A percentile compares a stretch with the other conserved stretches of the same genome.
Conservation (phyloP, 2,113 vertebrate species). For the Kobus ellipsiprymnus region DNA sequence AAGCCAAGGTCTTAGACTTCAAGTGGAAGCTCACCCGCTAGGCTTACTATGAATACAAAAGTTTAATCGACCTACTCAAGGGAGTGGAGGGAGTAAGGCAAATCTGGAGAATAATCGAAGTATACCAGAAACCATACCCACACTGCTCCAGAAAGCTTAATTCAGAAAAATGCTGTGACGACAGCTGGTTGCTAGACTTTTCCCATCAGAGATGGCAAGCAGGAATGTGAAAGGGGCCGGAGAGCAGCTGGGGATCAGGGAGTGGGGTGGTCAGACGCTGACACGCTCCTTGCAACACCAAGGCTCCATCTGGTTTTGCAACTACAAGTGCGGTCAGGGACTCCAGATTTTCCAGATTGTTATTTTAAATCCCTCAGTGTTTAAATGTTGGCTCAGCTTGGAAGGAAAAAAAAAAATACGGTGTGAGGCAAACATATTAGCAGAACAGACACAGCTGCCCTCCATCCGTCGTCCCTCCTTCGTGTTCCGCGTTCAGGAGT, state of each 20-base stretch:
- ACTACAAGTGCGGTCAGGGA: background rate
- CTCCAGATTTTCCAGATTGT: background rate
- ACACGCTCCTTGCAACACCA: background rate
- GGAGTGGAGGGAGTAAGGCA: background rate
- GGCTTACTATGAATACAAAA: background rate
- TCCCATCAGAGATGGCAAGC: background rate
- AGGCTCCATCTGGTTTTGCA: background rate
- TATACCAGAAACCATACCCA: background rate
- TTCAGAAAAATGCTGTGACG: background rate
- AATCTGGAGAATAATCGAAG: background rate
- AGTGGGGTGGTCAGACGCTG: background rate
- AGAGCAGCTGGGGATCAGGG: background rate
- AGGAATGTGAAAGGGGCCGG: background rate
- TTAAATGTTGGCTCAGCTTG: background rate
- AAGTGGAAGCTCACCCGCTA: background rate
- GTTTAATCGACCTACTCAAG: background rate
- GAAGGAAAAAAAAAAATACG: background rate
- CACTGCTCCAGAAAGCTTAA: background rate
- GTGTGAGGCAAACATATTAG: background rate
- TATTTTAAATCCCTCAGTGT: constrained; percentile 7
- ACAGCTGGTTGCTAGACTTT: background rate
- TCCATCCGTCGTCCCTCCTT: background rate
- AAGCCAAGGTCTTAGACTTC: background rate
- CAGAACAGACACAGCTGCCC: background rate
- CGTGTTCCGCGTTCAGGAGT: background rate